These are phyloP conservation scores for Nyctereutes procyonoides DNA, from an alignment of 2,113 vertebrate species.

Conservation along the genomic window DNA sequence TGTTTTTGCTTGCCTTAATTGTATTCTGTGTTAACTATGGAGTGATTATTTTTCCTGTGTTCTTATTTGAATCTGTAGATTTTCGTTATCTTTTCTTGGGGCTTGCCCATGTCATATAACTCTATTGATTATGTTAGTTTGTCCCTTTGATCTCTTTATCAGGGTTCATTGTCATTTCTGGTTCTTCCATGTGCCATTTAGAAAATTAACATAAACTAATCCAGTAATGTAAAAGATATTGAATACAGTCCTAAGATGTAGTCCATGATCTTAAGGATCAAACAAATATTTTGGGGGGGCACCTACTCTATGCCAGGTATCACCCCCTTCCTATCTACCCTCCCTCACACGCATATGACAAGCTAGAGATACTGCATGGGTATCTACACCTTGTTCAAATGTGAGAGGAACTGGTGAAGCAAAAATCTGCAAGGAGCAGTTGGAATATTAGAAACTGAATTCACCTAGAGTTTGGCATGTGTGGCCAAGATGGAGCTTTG, in stretches of 20 bases:
- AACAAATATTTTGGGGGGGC: background rate
- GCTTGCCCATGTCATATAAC: background rate
- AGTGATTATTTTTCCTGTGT: background rate
- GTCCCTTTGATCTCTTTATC: background rate
- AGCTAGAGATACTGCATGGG: background rate
- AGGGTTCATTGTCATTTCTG: background rate
- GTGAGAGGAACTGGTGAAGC: background rate
- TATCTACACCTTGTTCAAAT: background rate
- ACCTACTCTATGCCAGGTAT: background rate
- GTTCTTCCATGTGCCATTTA: background rate
- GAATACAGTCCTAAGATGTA: background rate
- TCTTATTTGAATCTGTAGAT: constrained; percentile 1
- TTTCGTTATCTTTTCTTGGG: background rate
- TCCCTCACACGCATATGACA: background rate
- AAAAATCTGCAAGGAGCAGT: background rate
- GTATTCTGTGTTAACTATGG: background rate
- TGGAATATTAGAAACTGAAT: background rate
- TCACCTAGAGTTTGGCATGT: background rate
- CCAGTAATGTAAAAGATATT: background rate
- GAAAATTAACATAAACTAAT: constrained; percentile 1
- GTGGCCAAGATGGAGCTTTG: background rate
- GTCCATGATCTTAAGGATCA: background rate
- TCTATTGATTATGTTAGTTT: background rate
- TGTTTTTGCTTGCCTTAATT: background rate
- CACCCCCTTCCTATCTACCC: background rate